Base-by-base conservation (phyloP, 92 coral and sea anemone species). In the Phenganax marumi region DNA sequence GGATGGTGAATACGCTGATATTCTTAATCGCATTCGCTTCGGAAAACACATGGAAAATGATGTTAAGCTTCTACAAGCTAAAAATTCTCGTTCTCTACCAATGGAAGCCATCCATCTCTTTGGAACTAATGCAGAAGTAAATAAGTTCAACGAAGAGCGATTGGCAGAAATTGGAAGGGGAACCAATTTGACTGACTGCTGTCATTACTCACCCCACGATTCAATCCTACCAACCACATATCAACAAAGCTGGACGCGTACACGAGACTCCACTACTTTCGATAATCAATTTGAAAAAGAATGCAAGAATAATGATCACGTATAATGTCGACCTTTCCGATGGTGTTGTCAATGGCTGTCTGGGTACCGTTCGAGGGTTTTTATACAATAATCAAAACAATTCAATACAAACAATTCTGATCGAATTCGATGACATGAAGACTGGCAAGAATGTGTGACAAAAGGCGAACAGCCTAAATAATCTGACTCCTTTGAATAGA, bases 1-100 rank as follows among this genome's bases (percentile, higher is more conserved):
- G 55, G 77, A 73, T 13, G 77, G 77, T 47, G 77, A 73, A 47
- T 73, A 73, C 23, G 77, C 77, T 39, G 77, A 73, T 73, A 73
- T 73, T 73, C 77, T 73, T 49, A 73, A 50, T 73, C 23, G 77
- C 77, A 73, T 73, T 47, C 77, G 60, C 56, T 73, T 73, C 77
- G 58, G 77, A 14, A 73, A 73, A 73, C 77, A 73, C 23, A 73
- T 58, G 3, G 57, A 68, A 73, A 73, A 73, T 21, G 77, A 73
- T 73, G 50, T 73, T 8, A 39, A 73, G 58, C 77, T 73, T 73
- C 77, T 73, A 47, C 60, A 33, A 73, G 13, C 77, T 73, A 73
- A 49, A 22, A 73, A 73, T 73, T 73, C 58, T 47, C 49, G 8
- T 47, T n/a, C n/a, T n/a, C n/a, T 54, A n/a, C 60, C 60, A n/a